Evolutionary conservation across 1,140 invertebrate genomes (phyloP), one percentile per base, ranked within the genome.

Genomic region (Asbolus verrucosus): DNA sequence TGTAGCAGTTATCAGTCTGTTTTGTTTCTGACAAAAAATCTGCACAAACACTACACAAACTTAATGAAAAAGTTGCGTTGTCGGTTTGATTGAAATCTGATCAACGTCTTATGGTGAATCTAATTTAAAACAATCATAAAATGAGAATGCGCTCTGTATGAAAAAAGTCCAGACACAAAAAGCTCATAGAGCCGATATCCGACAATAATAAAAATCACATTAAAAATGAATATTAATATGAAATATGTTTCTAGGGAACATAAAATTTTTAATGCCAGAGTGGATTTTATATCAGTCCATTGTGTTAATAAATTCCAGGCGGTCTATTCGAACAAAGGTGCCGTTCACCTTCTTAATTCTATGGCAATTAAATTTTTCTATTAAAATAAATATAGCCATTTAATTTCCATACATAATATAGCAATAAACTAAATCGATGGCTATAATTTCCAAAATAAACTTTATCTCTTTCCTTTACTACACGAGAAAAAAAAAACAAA

Each of bases 341-440:
- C 68, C 68, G 68, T 61, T 59, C 43, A 50, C 31, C 68, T 65
- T 65, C 38, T 65, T 69, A 69, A 69, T 69, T 61, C 60, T 62
- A 69, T 59, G 60, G 59, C 60, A 69, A 69, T 69, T 69, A 69
- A 69, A 69, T 31, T 69, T 63, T 69, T 69, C 67, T 69, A 69
- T 69, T 69, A 69, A 63, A 69, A 69, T 69, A 69, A 69, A 69
- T 69, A 69, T 59, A 63, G 59, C 60, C 41, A 69, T 69, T 69
- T 62, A 38, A 69, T 69, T 69, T 61, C 67, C 67, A 69, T 69
- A 63, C 33, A 54, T 63, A 69, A 69, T 69, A 60, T 30, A 46
- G 38, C 54, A 19, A 68, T 68, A 68, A 68, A 68, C 21, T 27
- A 54, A 54, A 4, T 27, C n/a, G 19, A 27, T 24, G 46, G 27